phyloP scores from a whole-genome alignment of 1,140 invertebrate species.

The Ips typographus region DNA sequence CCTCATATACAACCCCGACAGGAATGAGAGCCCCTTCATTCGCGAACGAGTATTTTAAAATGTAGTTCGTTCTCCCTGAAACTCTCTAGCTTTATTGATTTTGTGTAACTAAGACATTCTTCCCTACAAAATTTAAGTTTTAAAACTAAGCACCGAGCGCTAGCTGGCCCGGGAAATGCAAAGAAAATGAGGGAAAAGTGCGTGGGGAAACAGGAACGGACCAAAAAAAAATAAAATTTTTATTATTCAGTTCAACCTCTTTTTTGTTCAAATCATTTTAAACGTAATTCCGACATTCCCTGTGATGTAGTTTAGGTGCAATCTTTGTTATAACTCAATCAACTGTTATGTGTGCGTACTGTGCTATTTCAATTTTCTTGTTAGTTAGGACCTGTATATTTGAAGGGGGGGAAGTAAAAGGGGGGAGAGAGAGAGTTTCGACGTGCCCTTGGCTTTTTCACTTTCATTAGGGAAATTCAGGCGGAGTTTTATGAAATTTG shows the following conservation, averaged over 20 bases:
- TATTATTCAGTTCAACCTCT: too few relatives aligned
- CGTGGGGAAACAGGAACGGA: conserved; percentile 19
- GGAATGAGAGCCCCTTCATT: conserved; percentile 16
- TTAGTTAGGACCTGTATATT: background rate
- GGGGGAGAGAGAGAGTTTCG: conserved; percentile 23
- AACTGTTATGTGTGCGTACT: background rate
- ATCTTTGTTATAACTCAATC: too few relatives aligned
- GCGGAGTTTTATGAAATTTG: conserved; percentile 38
- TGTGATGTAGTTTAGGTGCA: too few relatives aligned
- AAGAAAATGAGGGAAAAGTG: conserved; percentile 46
- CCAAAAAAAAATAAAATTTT: background rate
- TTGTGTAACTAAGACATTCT: conserved; percentile 54
- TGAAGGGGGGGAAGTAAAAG: conserved; percentile 14
- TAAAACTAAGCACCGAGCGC: conserved; percentile 51
- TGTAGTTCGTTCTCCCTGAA: conserved; percentile 44
- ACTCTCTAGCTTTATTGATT: conserved; percentile 51
- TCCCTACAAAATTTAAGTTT: conserved; percentile 54
- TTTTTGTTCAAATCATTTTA: too few relatives aligned
- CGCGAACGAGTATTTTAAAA: conserved; percentile 46
- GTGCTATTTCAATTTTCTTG: conserved; percentile 1
- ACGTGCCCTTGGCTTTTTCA: conserved; percentile 45
- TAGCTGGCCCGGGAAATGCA: conserved; percentile 50
- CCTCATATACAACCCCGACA: too few relatives aligned
- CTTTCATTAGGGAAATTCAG: conserved; percentile 47
- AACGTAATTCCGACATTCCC: too few relatives aligned